These are phyloP conservation scores for Ips typographus DNA, from an alignment of 1,140 invertebrate species.

Conservation along the genomic window DNA sequence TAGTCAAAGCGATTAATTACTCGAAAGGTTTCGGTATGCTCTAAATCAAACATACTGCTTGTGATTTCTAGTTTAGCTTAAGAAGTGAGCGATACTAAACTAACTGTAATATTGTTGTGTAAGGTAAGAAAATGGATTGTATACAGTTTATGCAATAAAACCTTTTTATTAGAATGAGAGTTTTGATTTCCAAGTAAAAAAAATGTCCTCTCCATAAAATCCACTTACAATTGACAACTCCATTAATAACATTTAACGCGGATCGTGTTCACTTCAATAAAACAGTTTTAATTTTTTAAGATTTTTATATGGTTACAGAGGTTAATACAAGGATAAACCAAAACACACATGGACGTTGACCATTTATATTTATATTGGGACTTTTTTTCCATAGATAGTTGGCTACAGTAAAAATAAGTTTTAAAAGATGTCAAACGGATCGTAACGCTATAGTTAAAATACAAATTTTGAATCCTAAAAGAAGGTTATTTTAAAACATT, in stretches of 20 bases:
- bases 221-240: no score
- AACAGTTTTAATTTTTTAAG: no score
- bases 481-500: constrained; percentile 28
- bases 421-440: constrained; percentile 17
- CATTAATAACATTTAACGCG: no score
- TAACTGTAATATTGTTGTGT: constrained; percentile 31
- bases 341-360: background rate
- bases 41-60: constrained; percentile 54
- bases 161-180: constrained; percentile 25
- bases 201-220: no score
- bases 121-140: constrained; percentile 28
- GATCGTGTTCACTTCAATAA: no score
- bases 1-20: constrained; percentile 88
- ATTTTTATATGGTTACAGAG: no score
- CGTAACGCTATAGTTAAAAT: constrained; percentile 27
- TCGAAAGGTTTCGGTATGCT: constrained; percentile 86
- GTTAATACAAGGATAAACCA: no score
- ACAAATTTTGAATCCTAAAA: constrained; percentile 20
- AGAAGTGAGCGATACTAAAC: constrained; percentile 26
- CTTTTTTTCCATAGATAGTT: constrained; percentile 20
- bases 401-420: constrained; percentile 25
- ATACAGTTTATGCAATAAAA: constrained; percentile 32
- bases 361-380: constrained; percentile 17
- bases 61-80: constrained; percentile 31
- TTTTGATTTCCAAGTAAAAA: background rate